Evolutionary conservation across 1,140 invertebrate species (phyloP).

Genomic region (Cyclargus thomasi): DNA sequence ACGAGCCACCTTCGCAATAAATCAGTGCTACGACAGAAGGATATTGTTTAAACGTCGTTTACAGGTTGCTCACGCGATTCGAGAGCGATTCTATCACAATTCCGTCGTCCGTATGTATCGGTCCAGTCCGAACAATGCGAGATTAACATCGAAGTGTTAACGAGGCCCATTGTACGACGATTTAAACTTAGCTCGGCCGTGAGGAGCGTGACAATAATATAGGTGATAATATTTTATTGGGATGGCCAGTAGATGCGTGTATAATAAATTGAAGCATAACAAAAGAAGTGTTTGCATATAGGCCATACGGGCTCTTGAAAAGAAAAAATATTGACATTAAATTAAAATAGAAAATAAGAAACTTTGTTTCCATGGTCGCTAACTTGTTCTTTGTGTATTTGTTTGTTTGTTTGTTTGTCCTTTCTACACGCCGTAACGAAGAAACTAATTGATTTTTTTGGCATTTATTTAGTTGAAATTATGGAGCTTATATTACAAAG

Average conservation of each 20-base stretch:
- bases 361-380: too few species aligned
- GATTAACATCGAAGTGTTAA: conserved; percentile 11
- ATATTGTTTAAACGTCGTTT: background rate
- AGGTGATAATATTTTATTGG: background rate
- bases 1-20: background rate
- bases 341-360: too few species aligned
- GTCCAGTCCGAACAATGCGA: background rate
- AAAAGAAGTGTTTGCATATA: too few species aligned
- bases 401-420: too few species aligned
- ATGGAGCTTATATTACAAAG: too few species aligned
- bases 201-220: background rate
- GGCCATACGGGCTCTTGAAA: too few species aligned
- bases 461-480: too few species aligned
- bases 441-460: too few species aligned
- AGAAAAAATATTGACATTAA: too few species aligned
- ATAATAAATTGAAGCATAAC: too few species aligned
- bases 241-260: background rate
- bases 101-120: background rate
- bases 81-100: background rate
- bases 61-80: background rate
- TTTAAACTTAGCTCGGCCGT: conserved; percentile 1
- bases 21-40: background rate
- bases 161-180: conserved; percentile 2
- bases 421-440: too few species aligned
- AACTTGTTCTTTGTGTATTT: too few species aligned